Evolutionary conservation across 2,888 invertebrate species (phyloP), one percentile per base, ranked within the genome.

Genomic region (Beris morrisii): DNA sequence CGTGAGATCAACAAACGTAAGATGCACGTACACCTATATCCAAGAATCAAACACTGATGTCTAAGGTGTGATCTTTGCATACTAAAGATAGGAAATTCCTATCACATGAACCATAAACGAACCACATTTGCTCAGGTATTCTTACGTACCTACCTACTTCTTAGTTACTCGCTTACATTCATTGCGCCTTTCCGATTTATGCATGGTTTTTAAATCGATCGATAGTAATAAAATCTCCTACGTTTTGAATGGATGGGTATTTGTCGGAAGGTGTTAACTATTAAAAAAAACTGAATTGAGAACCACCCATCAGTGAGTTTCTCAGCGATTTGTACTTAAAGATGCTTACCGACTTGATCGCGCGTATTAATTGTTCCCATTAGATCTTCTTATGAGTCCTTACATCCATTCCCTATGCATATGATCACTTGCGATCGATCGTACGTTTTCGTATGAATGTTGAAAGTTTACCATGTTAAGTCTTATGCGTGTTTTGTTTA

Each of bases 401-500:
- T 61, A 46, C 48, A 59, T 9, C 48, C 48, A 32, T 48, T 59
- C 28, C 11, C 32, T n/a, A 9, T 31, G 4, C 31, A 31, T 30
- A 30, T 2, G 15, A 13, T 11, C 46, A 46, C 15, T 13, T 46
- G n/a, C n/a, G n/a, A 46, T 46, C n/a, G n/a, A 46, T 46, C 46
- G 5, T 12, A 46, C 5, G 31, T 7, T 59, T 22, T 59, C 1
- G 31, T 48, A 30, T 32, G 31, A 22, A 4, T 7, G 52, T 38
- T 61, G 22, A 61, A 52, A 38, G 38, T 52, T 38, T 32, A 52
- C 52, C 11, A 22, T 65, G 65, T 53, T 58, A 52, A 66, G 58
- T 43, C 43, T 52, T 54, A 54, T 6, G 57, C 43, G 48, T 57
- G 54, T 66, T 66, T 66, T 66, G 58, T 59, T 66, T 66, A 58